These are phyloP conservation scores for Leptodactylus fallax DNA, from an alignment of 2,797 vertebrate species.

Conservation along the genomic window DNA sequence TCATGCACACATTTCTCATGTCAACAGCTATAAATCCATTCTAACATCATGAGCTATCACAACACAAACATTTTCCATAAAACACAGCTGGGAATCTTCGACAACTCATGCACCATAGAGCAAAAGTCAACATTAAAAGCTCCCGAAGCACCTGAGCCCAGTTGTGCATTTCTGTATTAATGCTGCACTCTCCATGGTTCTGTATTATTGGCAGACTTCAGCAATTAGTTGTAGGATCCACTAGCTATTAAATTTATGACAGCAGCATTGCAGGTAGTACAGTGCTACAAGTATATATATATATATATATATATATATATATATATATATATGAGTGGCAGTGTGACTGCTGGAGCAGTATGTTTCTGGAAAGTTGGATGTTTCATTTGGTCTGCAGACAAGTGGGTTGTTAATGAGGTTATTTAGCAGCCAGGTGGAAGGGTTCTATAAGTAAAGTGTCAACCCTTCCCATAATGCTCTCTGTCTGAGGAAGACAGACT, in stretches of 20 bases:
- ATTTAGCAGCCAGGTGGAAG: too few relatives aligned
- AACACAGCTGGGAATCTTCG: constrained; percentile 57
- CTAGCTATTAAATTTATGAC: constrained; percentile 3
- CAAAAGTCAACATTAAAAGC: constrained; percentile 50
- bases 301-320: too few relatives aligned
- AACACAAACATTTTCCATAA: constrained; percentile 49
- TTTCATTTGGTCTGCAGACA: too few relatives aligned
- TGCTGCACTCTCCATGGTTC: background rate
- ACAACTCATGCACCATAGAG: constrained; percentile 41
- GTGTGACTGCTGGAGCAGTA: too few relatives aligned
- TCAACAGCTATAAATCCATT: constrained; percentile 57
- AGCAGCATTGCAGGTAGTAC: background rate
- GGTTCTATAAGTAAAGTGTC: too few relatives aligned
- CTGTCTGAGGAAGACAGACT: too few relatives aligned
- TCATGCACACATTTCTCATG: constrained; percentile 45
- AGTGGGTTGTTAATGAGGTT: too few relatives aligned
- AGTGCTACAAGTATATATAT: background rate
- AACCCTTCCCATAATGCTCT: too few relatives aligned
- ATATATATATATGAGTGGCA: too few relatives aligned
- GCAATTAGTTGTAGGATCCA: background rate
- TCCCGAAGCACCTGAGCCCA: constrained; percentile 51
- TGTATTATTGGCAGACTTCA: background rate
- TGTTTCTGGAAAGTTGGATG: background rate
- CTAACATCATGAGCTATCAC: constrained; percentile 46
- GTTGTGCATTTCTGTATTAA: background rate